These are phyloP conservation scores for Drosophila conformis DNA, from an alignment of 2,888 invertebrate species.

Conservation along the genomic window DNA sequence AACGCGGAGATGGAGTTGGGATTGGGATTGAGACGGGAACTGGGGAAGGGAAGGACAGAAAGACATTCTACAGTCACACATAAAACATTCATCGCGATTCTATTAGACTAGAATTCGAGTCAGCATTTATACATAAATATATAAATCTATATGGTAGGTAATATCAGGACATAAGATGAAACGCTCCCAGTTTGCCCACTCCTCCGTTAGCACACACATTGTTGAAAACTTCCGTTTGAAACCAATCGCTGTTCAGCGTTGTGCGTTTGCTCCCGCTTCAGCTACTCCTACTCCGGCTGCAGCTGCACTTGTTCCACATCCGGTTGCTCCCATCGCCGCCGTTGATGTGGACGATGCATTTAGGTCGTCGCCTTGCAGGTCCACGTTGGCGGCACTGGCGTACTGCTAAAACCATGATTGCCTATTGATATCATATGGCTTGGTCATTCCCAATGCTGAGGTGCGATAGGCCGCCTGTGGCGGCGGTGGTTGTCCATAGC, in stretches of 20 bases:
- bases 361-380: constrained; percentile 76
- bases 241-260: constrained; percentile 43
- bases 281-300: constrained; percentile 23
- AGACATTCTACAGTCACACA: constrained; percentile 34
- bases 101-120: constrained; percentile 69
- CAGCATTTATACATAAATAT: constrained; percentile 43
- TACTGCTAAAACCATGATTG: constrained; percentile 89
- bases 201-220: constrained; percentile 12
- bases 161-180: constrained; percentile 32
- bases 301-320: constrained; percentile 10
- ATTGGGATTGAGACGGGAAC: neutral
- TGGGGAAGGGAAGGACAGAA: neutral
- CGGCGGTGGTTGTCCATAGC: constrained; percentile 87
- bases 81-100: constrained; percentile 29
- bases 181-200: constrained; percentile 8
- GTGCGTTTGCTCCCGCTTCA: constrained; percentile 21
- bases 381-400: constrained; percentile 80
- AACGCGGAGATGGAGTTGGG: neutral
- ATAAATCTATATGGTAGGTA: constrained; percentile 15
- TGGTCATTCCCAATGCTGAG: constrained; percentile 88
- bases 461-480: constrained; percentile 87
- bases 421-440: constrained; percentile 90
- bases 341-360: constrained; percentile 53
- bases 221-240: constrained; percentile 39
- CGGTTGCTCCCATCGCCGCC: constrained; percentile 34